Conservation (phyloP, 2,888 invertebrate genomes). For the Nysson spinosus region DNA sequence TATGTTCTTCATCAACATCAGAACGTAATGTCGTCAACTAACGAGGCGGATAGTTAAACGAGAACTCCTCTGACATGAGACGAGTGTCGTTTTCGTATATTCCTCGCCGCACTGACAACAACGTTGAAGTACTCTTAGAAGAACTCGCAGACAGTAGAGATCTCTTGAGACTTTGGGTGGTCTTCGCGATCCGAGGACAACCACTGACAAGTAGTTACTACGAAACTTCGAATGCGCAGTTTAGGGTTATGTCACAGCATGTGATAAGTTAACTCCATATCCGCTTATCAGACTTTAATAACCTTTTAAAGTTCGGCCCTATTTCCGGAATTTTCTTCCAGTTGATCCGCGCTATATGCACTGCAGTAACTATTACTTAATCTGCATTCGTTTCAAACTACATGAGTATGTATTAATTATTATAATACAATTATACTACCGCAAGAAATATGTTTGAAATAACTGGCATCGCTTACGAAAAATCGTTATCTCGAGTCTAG, state of each 20-base stretch:
- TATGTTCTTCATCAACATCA: neutral
- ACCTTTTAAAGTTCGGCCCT: too few species aligned
- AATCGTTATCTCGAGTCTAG: too few species aligned
- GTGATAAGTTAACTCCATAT: conserved; percentile 35
- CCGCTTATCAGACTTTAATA: conserved; percentile 61
- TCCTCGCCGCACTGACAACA: conserved; percentile 53
- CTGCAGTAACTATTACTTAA: too few species aligned
- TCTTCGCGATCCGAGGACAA: conserved; percentile 50
- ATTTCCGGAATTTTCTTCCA: too few species aligned
- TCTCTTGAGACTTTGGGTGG: conserved; percentile 56
- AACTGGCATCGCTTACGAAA: too few species aligned
- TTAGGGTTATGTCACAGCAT: conserved; percentile 40
- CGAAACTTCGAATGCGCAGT: conserved; percentile 50
- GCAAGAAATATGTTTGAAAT: too few species aligned
- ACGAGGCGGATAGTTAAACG: conserved; percentile 23
- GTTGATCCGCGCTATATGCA: too few species aligned
- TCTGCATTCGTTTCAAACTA: too few species aligned
- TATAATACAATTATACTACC: too few species aligned
- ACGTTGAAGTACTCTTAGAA: conserved; percentile 46
- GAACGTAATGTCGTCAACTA: conserved; percentile 7
- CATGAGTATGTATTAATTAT: too few species aligned
- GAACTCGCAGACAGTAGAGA: conserved; percentile 52
- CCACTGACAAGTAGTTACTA: conserved; percentile 43
- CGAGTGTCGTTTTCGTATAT: conserved; percentile 51
- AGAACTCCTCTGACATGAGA: conserved; percentile 42